Base-by-base conservation (phyloP, 2,888 invertebrate species). In the Amorpha juglandis region DNA sequence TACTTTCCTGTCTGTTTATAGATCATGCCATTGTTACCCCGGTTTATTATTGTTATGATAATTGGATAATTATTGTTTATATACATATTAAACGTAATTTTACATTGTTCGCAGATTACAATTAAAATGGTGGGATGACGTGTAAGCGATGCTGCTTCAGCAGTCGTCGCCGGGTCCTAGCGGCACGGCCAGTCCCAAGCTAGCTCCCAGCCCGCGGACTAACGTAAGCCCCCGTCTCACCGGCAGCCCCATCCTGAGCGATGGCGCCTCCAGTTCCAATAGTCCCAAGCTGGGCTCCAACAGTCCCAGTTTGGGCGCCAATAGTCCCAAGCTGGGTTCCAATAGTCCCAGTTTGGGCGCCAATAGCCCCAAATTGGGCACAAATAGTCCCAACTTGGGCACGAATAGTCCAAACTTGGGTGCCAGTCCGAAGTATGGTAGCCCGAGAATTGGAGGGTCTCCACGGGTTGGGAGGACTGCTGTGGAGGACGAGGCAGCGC, bases 91-190 rank as follows among this genome's bases (percentile, higher is more conserved):
- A 35, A 35, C 7, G 35, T 6, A 35, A 38, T 38, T 65, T 66
- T 69, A 71, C 63, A 67, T 65, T 81, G 53, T 73, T 88, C 87
- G 6, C 88, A 91, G 91, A 78, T 81, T 73, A 68, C 68, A 72
- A 76, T 66, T 58, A 85, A 75, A 63, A 90, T 91, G 89, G 79
- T 83, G 85, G 87, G 87, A 90, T 92, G 92, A 92, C 83, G 86
- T 89, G 83, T 87, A 81, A 86, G 89, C 85, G 73, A 93, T 92
- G 92, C 91, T 93, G 88, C 89, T 93, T 84, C 92, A 92, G 88
- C 92, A 92, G 91, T 88, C 88, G 80, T 89, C 90, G 82, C 92
- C 92, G 81, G 92, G 92, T 83, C 90, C 92, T 85, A 92, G 92
- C 87, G 91, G 91, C 88, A 88, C 90, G 83, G 89, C 90, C 80